Percentiles rank a stretch among this genome's conserved stretches.
Conservation (phyloP, 1,140 invertebrate species). For the Brachionus sp. region DNA sequence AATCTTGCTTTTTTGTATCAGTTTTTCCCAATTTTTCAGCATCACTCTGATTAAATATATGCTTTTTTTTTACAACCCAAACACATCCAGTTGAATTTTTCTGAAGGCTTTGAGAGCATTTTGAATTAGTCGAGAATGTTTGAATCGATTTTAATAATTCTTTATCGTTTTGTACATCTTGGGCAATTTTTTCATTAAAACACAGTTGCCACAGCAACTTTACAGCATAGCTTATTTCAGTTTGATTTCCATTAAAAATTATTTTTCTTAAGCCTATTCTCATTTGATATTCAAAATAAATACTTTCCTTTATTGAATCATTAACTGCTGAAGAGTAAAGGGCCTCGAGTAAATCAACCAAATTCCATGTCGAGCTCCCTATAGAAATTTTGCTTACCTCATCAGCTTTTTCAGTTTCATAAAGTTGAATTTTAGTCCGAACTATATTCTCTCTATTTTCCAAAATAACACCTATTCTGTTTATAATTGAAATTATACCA, state of each 20-base stretch:
- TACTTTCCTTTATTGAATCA: slow-evolving; percentile 36
- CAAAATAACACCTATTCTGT: background rate
- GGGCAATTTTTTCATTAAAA: background rate
- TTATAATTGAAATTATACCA: background rate
- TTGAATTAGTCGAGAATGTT: background rate
- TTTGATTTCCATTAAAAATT: slow-evolving; percentile 28
- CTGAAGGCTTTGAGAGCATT: background rate
- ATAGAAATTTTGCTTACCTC: background rate
- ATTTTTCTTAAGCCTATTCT: background rate
- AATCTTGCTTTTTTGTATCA: background rate
- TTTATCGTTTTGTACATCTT: background rate
- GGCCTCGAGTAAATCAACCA: background rate
- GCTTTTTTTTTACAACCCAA: background rate
- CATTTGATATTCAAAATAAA: slow-evolving; percentile 14
- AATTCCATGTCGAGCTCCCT: background rate
- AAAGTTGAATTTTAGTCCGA: background rate
- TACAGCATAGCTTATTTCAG: background rate
- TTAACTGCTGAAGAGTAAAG: background rate
- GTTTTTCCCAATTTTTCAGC: background rate
- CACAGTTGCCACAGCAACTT: slow-evolving; percentile 36
- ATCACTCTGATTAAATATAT: background rate
- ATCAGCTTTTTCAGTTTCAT: background rate
- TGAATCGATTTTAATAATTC: background rate
- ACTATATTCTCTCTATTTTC: background rate
- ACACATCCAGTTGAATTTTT: background rate